Base-by-base conservation (phyloP, 2,113 vertebrate genomes). In the Sceloporus tristichus region DNA sequence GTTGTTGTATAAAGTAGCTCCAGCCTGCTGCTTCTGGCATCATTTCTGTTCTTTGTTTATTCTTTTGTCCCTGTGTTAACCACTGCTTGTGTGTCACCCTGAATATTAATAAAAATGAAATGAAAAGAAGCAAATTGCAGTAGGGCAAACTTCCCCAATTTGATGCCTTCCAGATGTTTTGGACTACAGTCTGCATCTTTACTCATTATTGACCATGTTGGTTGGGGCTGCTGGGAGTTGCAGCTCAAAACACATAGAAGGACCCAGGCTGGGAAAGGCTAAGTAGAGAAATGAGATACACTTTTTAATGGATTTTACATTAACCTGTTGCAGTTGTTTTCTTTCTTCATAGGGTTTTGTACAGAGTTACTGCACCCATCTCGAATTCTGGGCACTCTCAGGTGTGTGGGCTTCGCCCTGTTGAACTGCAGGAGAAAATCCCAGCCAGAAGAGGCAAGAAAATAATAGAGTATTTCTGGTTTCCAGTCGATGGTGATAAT, bases 391-490 rank as follows among this genome's bases (percentile, higher is more conserved):
- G 73, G n/a, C 48, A 40, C 9, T 0, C 10, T 54, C 77, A 76
- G 13, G 0, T 3, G 11, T 19, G 48, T 9, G 66, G 6, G 38
- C 11, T 54, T 74, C 6, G 0, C 0, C 21, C 54, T 11, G 0
- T 7, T 9, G 14, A 62, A 14, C 25, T 62, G 2, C 93, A 95
- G 0, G 92, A 97, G 84, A 87, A 83, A 0, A 0, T 9, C 0
- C 5, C 90, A 4, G 42, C 87, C 0, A 85, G 91, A 38, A 93
- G 91, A 25, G 88, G 90, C 90, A 95, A 93, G 88, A 95, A 89
- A n/a, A 73, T 90, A 21, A 93, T 96, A 70, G 92, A 88, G 0
- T 93, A 95, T 84, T 96, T 96, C 91, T 94, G 95, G 94, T 95
- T 96, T 86, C 94, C 87, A 14, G 79, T n/a, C 25, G 18, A 74